Evolutionary conservation across 2,797 vertebrate genomes (phyloP).

Genomic region (Amblyopsis hoosieri): DNA sequence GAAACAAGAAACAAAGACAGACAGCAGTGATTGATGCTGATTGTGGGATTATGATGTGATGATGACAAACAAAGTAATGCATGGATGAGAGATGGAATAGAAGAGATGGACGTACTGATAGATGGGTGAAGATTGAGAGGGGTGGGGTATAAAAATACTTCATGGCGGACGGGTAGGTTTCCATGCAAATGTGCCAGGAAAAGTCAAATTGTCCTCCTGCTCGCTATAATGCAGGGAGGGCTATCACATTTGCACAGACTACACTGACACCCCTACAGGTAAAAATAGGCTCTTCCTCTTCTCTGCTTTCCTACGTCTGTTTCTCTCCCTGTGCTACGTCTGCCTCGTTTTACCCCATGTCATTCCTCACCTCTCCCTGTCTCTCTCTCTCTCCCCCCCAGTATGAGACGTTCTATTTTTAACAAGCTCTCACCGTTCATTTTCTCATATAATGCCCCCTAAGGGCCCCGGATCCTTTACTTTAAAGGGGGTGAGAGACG

Average conservation of each 20-base stretch:
- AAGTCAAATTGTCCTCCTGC: slow-evolving; percentile 43
- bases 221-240: slow-evolving; percentile 33
- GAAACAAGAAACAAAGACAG: not conserved
- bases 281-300: slow-evolving; percentile 68
- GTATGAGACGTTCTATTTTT: slow-evolving; percentile 64
- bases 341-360: not conserved
- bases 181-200: slow-evolving; percentile 38
- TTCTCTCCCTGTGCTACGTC: not conserved
- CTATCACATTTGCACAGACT: slow-evolving; percentile 57
- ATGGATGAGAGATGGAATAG: not conserved
- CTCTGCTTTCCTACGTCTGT: slow-evolving; percentile 18
- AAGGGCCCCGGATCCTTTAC: slow-evolving; percentile 38
- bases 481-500: slow-evolving; percentile 39
- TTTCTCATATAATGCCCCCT: slow-evolving; percentile 52
- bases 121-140: slow-evolving; percentile 5
- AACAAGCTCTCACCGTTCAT: slow-evolving; percentile 68
- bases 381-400: slow-evolving; percentile 22
- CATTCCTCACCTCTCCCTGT: not conserved
- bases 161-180: slow-evolving; percentile 44
- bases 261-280: slow-evolving; percentile 32
- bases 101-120: not conserved
- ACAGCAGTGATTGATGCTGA: not conserved
- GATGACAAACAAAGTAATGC: not conserved
- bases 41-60: not conserved
- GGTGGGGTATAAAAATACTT: slow-evolving; percentile 4